Base-by-base conservation (phyloP, 2,797 vertebrate species). In the Vipera ursinii region DNA sequence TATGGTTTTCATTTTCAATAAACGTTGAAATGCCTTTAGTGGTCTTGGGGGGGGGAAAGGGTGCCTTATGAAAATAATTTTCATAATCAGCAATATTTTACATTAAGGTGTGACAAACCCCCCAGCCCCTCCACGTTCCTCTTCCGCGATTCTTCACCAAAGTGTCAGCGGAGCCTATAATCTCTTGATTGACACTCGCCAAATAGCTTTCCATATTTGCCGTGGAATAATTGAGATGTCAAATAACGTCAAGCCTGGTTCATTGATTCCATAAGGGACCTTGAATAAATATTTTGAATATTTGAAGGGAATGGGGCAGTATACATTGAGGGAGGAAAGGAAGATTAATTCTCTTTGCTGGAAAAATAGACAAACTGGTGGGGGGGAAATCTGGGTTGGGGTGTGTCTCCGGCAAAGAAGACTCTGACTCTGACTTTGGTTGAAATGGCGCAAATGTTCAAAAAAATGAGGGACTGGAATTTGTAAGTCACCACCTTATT, bases 171-270 rank as follows among this genome's bases (percentile, higher is more conserved):
- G 95, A 93, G 93, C 95, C 95, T 94, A 95, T 63, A 92, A 93
- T 96, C 96, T 97, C 95, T 97, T 99, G 99, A 99, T 98, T 99
- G 98, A 99, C 97, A 97, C 97, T 94, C 97, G 97, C 98, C 98
- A 98, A 98, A 98, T 98, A 98, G 98, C 98, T 98, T 97, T 97
- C 97, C 97, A 97, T 98, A 98, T 97, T 97, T 98, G 98, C 97
- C 98, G 98, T 98, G 96, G 98, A 99, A 98, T 98, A 99, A 99
- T 98, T 99, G 98, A 98, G 98, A 98, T 98, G 98, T 99, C 98
- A 98, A 98, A 99, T 99, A 98, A 98, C 97, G 97, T 98, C 98
- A 97, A 89, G 90, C 95, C 97, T 98, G 98, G 98, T 98, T 96
- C 97, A 95, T 97, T 98, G 98, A 98, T 98, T 98, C 97, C 97